These are phyloP conservation scores for Capitella teleta DNA, from an alignment of 1,140 invertebrate species.

Conservation along the genomic window DNA sequence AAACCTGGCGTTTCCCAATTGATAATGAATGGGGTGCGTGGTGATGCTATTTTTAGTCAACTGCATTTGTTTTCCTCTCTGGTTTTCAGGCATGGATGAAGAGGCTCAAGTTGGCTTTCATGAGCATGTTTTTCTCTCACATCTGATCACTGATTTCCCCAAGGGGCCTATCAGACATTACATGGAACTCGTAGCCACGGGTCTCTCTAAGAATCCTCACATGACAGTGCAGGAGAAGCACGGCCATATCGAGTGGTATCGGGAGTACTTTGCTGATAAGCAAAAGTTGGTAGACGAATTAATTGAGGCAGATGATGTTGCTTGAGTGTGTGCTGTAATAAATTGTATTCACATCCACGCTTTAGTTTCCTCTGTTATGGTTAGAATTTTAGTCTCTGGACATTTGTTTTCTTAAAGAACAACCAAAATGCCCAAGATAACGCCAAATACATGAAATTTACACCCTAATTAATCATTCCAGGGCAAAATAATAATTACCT, in stretches of 20 bases:
- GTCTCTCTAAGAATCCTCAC: constrained; percentile 89
- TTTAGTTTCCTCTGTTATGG: too few species aligned
- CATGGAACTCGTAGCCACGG: constrained; percentile 89
- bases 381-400: too few species aligned
- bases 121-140: constrained; percentile 81
- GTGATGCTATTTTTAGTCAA: background rate
- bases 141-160: constrained; percentile 69
- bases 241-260: constrained; percentile 86
- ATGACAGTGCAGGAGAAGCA: constrained; percentile 75
- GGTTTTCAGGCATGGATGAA: constrained; percentile 51
- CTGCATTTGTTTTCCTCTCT: background rate
- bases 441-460: too few species aligned
- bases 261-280: constrained; percentile 77
- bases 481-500: too few species aligned
- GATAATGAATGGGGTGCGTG: constrained; percentile 84
- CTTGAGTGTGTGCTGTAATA: too few species aligned
- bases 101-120: constrained; percentile 46
- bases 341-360: too few species aligned
- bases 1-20: constrained; percentile 94
- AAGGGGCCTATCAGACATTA: constrained; percentile 84
- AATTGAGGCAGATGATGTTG: constrained; percentile 25
- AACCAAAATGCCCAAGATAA: too few species aligned
- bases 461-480: too few species aligned
- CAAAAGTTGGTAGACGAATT: constrained; percentile 59
- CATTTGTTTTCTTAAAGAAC: too few species aligned